Evolutionary conservation across 1,140 invertebrate genomes (phyloP).

Genomic region (Stenopsyche tienmushanensis): DNA sequence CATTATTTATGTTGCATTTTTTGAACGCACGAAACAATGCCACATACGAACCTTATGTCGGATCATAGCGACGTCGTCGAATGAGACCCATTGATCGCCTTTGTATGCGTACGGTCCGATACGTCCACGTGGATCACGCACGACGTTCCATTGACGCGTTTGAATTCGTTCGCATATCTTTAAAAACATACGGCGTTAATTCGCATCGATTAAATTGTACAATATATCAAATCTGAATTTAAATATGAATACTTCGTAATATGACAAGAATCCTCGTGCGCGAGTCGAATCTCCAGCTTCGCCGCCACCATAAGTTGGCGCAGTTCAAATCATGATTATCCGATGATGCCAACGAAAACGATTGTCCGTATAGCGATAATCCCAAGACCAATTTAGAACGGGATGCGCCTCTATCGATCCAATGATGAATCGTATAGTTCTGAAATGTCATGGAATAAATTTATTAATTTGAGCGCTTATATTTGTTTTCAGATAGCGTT

Average conservation of each 20-base stretch:
- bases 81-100: slow-evolving; percentile 82
- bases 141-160: slow-evolving; percentile 66
- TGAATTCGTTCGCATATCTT: slow-evolving; percentile 70
- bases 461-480: neutral
- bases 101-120: slow-evolving; percentile 76
- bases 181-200: neutral
- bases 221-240: neutral
- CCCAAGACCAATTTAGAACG: slow-evolving; percentile 76
- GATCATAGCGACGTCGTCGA: slow-evolving; percentile 76
- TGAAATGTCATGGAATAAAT: slow-evolving; percentile 46
- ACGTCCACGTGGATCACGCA: slow-evolving; percentile 64
- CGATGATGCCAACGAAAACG: slow-evolving; percentile 69
- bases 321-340: slow-evolving; percentile 65
- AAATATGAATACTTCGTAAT: slow-evolving; percentile 69
- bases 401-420: slow-evolving; percentile 76
- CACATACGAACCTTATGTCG: slow-evolving; percentile 58
- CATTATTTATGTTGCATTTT: neutral
- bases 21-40: neutral
- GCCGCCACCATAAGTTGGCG: slow-evolving; percentile 70
- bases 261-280: slow-evolving; percentile 78
- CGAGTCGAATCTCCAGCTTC: slow-evolving; percentile 77
- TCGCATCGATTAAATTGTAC: neutral
- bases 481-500: neutral
- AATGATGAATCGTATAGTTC: slow-evolving; percentile 82
- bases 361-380: slow-evolving; percentile 82